A percentile compares a stretch with the other conserved stretches of the same genome.
These are phyloP conservation scores for Marmota monax DNA, from an alignment of 2,113 vertebrate species.

Conservation along the genomic window DNA sequence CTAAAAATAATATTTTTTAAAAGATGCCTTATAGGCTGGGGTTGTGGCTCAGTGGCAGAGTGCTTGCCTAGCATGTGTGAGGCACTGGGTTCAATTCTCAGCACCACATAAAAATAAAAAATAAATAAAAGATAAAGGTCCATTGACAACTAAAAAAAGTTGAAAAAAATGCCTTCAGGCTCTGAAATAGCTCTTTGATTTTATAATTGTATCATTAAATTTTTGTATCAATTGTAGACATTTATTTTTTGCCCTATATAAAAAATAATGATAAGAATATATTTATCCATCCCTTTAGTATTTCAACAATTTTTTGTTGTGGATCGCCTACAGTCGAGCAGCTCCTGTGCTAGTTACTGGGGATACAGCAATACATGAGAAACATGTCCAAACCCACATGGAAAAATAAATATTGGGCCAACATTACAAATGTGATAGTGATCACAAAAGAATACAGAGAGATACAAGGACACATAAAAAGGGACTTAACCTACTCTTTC, in stretches of 20 bases:
- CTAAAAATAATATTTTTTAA: too few species aligned
- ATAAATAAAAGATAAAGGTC: too few species aligned
- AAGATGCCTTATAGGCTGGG: too few species aligned
- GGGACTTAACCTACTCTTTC: background rate
- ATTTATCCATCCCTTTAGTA: background rate
- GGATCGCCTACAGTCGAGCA: background rate
- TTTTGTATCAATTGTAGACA: background rate
- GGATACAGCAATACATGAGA: background rate
- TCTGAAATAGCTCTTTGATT: slow-evolving; percentile 34
- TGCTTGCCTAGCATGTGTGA: too few species aligned
- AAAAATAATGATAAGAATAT: background rate
- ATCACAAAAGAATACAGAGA: background rate
- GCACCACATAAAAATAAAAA: too few species aligned
- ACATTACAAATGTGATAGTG: background rate
- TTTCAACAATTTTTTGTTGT: slow-evolving; percentile 33
- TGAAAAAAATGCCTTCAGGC: background rate
- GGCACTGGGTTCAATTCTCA: too few species aligned
- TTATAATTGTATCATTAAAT: slow-evolving; percentile 34
- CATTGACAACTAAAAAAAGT: too few species aligned
- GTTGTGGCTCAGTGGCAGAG: too few species aligned
- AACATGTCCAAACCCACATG: background rate
- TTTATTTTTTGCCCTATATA: slow-evolving; percentile 22
- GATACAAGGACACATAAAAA: background rate
- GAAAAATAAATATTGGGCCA: slow-evolving; percentile 29
- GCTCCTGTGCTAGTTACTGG: background rate